Conservation (phyloP, 2,888 invertebrate species). For the Epistrophella euchroma region DNA sequence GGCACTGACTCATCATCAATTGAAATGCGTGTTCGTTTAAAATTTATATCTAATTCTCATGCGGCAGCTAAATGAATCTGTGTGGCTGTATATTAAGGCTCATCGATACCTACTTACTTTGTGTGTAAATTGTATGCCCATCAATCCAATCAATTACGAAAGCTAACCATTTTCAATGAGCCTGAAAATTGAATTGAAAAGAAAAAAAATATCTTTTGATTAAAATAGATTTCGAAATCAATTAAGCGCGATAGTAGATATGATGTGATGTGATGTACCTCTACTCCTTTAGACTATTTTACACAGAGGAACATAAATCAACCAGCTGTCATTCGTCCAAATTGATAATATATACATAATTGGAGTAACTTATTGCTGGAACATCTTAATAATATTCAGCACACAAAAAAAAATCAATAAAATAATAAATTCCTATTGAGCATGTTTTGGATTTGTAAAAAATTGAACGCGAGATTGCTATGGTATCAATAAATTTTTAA, state of each 20-base stretch:
- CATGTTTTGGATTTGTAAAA: too few species aligned
- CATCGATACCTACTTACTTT: constrained; percentile 33
- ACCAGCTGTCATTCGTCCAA: constrained; percentile 62
- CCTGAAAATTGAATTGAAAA: background rate
- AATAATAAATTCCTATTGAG: too few species aligned
- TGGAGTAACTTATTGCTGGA: constrained; percentile 19
- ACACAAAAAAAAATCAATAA: too few species aligned
- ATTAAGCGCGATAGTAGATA: constrained; percentile 44
- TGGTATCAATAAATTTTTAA: too few species aligned
- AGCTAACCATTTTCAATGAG: constrained; percentile 29
- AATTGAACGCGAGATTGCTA: too few species aligned
- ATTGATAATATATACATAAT: constrained; percentile 64
- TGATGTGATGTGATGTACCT: background rate
- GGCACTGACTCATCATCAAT: constrained; percentile 43
- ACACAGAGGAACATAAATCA: constrained; percentile 56
- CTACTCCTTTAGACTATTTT: background rate
- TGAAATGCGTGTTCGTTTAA: constrained; percentile 57
- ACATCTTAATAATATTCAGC: constrained; percentile 42
- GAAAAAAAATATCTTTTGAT: constrained; percentile 27
- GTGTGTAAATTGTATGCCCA: constrained; percentile 16
- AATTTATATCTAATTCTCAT: constrained; percentile 36
- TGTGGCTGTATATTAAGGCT: background rate
- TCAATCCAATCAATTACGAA: constrained; percentile 49
- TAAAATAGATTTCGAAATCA: constrained; percentile 57
- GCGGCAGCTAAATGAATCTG: constrained; percentile 69